These are phyloP conservation scores for Diplazon laetatorius DNA, from an alignment of 2,888 invertebrate genomes.

Conservation along the genomic window DNA sequence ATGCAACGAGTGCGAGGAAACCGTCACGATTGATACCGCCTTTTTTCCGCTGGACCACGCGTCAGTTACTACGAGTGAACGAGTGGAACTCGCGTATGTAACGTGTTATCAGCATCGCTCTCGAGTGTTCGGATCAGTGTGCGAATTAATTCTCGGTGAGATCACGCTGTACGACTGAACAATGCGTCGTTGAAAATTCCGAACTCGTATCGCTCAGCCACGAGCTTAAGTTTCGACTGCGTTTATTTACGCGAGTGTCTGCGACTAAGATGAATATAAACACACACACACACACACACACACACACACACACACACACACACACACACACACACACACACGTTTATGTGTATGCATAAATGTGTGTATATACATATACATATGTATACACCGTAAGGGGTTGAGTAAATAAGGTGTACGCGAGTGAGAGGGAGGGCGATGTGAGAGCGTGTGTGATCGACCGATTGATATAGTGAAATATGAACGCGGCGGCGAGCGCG, in stretches of 20 bases:
- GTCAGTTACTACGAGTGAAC: conserved; percentile 3
- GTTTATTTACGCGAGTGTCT: too few species aligned
- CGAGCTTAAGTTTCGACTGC: too few species aligned
- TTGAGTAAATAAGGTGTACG: conserved; percentile 21
- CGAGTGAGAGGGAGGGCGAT: conserved; percentile 20
- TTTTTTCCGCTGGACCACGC: too few species aligned
- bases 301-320: too few species aligned
- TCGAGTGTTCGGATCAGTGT: conserved; percentile 15
- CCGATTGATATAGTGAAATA: conserved; percentile 64
- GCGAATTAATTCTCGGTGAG: conserved; percentile 17
- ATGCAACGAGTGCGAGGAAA: too few species aligned
- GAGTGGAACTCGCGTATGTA: conserved; percentile 5
- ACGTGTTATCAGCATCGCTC: conserved; percentile 26
- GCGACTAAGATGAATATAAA: too few species aligned
- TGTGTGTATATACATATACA: conserved; percentile 3
- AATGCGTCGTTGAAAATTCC: conserved; percentile 33
- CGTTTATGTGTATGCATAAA: background rate
- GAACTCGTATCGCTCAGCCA: conserved; percentile 17
- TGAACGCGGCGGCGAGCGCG: conserved; percentile 66
- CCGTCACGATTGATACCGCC: too few species aligned
- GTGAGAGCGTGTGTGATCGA: conserved; percentile 58
- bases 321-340: too few species aligned
- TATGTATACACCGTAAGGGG: conserved; percentile 20
- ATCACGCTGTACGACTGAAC: conserved; percentile 26
- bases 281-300: too few species aligned